Evolutionary conservation across 1,140 invertebrate genomes (phyloP).

Genomic region (Meloidogyne hapla): DNA sequence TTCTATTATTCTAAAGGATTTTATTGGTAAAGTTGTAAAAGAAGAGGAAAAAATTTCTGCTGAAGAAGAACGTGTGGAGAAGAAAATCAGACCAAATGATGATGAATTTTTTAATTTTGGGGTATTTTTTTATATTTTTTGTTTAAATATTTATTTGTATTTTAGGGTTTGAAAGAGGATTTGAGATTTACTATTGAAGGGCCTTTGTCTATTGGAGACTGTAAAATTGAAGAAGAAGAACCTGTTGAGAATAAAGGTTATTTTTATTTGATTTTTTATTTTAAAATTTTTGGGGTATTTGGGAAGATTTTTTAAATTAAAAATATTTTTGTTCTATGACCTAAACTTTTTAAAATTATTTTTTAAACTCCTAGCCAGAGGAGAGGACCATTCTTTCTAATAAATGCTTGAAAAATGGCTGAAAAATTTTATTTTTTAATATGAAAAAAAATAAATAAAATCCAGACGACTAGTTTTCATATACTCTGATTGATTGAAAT

Average conservation of each 20-base stretch:
- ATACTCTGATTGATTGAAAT: too few relatives aligned
- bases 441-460: too few relatives aligned
- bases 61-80: slow-evolving; percentile 12
- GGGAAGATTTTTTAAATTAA: too few relatives aligned
- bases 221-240: background rate
- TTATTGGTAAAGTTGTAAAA: slow-evolving; percentile 30
- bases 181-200: background rate
- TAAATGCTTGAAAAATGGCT: too few relatives aligned
- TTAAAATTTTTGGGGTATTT: background rate
- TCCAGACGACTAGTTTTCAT: too few relatives aligned
- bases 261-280: slow-evolving; percentile 6
- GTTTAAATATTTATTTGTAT: background rate
- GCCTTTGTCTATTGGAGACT: background rate
- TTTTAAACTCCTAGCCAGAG: too few relatives aligned
- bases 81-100: slow-evolving; percentile 11
- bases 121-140: slow-evolving; percentile 10
- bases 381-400: too few relatives aligned
- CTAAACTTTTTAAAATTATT: too few relatives aligned
- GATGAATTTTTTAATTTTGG: background rate
- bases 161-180: slow-evolving; percentile 2
- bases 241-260: background rate
- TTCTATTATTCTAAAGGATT: slow-evolving; percentile 28
- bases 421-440: too few relatives aligned
- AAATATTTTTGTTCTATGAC: too few relatives aligned
- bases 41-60: slow-evolving; percentile 29